These are phyloP conservation scores for Pteronotus mesoamericanus DNA, from an alignment of 2,797 vertebrate genomes.

Conservation along the genomic window DNA sequence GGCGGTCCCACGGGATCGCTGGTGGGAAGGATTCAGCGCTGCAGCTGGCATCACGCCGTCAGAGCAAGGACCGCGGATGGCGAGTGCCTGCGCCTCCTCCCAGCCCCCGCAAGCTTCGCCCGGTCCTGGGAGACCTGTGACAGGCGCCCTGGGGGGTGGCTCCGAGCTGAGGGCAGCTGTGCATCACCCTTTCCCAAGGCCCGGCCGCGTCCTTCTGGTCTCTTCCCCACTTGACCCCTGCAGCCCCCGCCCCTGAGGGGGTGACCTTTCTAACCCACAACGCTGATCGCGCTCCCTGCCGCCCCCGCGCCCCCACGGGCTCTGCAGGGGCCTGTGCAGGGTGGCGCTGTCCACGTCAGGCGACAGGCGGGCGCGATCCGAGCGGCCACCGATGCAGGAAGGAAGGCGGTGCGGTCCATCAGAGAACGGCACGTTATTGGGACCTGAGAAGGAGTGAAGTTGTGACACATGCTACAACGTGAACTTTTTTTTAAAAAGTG, in stretches of 20 bases:
- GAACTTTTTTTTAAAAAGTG: too few species aligned
- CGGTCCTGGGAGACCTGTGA: background rate
- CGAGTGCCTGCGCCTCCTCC: too few species aligned
- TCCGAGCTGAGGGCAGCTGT: too few species aligned
- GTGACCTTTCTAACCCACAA: background rate
- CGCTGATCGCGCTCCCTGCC: background rate
- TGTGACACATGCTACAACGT: rapidly evolving
- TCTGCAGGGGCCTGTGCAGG: rapidly evolving
- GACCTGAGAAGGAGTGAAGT: background rate
- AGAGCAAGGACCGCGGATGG: rapidly evolving
- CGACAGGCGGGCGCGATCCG: background rate
- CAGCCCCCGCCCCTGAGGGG: background rate
- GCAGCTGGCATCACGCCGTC: background rate
- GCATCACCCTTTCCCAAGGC: rapidly evolving
- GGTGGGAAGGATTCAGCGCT: rapidly evolving
- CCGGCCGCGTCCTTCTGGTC: background rate
- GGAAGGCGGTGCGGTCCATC: background rate
- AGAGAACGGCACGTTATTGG: rapidly evolving
- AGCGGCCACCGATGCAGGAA: rapidly evolving
- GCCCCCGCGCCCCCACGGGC: background rate
- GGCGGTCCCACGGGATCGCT: rapidly evolving
- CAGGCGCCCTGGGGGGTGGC: background rate
- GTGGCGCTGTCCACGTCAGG: background rate
- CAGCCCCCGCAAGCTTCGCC: background rate
- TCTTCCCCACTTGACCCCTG: background rate